Evolutionary conservation across 1,140 invertebrate species (phyloP), one percentile per base, ranked within the genome.

Genomic region (Bactericera cockerelli): DNA sequence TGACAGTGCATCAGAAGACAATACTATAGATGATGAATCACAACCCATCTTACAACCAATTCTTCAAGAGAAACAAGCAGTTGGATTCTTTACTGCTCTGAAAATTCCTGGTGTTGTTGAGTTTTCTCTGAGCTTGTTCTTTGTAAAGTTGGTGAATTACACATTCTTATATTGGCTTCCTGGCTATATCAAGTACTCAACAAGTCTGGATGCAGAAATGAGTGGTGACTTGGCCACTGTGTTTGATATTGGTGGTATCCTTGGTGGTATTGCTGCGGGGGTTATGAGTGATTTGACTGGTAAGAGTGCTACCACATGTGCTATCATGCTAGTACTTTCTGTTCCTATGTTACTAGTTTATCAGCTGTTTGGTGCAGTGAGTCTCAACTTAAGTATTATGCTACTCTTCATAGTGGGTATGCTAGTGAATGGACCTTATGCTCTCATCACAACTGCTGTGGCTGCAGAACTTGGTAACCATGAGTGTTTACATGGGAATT

Each of bases 101-200:
- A 49, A 10, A 16, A 49, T 78, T 58, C 67, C 81, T 79, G 93
- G 94, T 21, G 94, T 98, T 1, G 67, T 94, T 2, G 93, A 97
- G 72, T 98, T 90, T 75, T 93, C 93, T 0, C 68, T 96, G 1
- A 91, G 88, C 33, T 75, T 98, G 28, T 97, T 98, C 71, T 98
- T 98, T 73, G 88, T 92, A 16, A 98, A 98, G 73, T 77, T 97
- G 4, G 93, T 98, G 56, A 93, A 87, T 69, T 98, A 98, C 69
- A 97, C 93, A 58, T 98, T 98, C 73, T 79, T 98, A 11, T 97
- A 88, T 70, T 98, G 94, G 93, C 75, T 98, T 63, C 94, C 94
- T 53, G 72, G 84, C n/a, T 98, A 96, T 66, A 91, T 98, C 57
- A 80, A 82, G 55, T 75, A 77, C 19, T 49, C 68, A 93, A 89